Evolutionary conservation across 1,140 invertebrate species (phyloP), one percentile per base, ranked within the genome.

Genomic region (Ectropis grisescens): DNA sequence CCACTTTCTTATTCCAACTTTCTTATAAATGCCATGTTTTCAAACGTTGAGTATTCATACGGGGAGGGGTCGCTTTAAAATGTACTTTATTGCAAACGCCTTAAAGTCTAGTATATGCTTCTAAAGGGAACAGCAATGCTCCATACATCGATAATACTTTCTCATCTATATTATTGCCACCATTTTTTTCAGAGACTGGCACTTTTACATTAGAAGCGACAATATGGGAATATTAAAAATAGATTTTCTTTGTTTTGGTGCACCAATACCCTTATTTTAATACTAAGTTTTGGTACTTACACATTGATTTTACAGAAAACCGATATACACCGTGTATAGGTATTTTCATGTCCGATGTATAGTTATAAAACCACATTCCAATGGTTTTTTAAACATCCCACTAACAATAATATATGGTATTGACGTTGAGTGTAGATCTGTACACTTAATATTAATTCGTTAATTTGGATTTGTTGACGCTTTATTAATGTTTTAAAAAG

Each of bases 161-260:
- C 19, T n/a, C n/a, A n/a, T n/a, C n/a, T n/a, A 22, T 40, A 53
- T 69, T 74, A 69, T 67, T 71, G 67, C 70, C 70, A 60, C 43
- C 30, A 42, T 58, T 48, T 16, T 42, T n/a, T n/a, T n/a, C n/a
- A n/a, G 39, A 37, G 40, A 45, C 57, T 57, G 55, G 57, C 66
- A 59, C 43, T 47, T 44, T 26, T 44, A 13, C n/a, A 52, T 42
- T 59, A 58, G 46, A 69, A 68, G 60, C 68, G 57, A 67, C 32
- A 50, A n/a, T 2, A 31, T 47, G 47, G 55, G 46, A 53, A 44
- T 72, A 71, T 67, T 67, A 71, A 76, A 75, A 74, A 76, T 75
- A 76, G 47, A 49, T 50, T 43, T 47, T 56, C 47, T 55, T 49
- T 41, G 37, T 44, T 39, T 53, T 47, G 41, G 51, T 67, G 58